Evolutionary conservation across 2,888 invertebrate species (phyloP), one percentile per base, ranked within the genome.

Genomic region (Nebria brevicollis): DNA sequence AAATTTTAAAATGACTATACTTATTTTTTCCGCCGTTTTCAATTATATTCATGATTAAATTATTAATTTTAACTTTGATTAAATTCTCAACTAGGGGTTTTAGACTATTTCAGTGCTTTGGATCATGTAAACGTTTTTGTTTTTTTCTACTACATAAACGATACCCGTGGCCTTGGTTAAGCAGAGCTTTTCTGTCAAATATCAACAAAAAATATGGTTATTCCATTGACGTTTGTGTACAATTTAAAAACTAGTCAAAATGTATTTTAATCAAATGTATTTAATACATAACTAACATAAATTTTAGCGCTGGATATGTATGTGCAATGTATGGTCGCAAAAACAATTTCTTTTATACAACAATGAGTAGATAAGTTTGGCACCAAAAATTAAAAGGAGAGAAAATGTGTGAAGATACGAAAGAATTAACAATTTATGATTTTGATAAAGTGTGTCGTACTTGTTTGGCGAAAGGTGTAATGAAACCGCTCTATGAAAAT

Each of bases 371-470:
- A 54, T 34, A 54, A 54, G 54, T 54, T 5, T 13, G 54, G 54
- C 4, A 54, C 20, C 20, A 7, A 54, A 0, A 7, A 54, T 54
- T 54, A 2, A 11, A 54, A 54, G 8, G 54, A 54, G 7, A 25
- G 25, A 70, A 70, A 70, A 70, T 70, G 70, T 26, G 26, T 26
- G 70, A 70, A 25, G 42, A 26, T 72, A 54, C 26, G n/a, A 13
- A 77, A 25, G 74, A 66, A 66, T 68, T 79, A 68, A 74, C 79
- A 26, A 74, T 79, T 10, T 68, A 79, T 66, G 75, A 79, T 68
- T 79, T 79, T 26, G 75, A 68, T 20, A 81, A 81, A 81, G 75
- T 81, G 66, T 81, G 80, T 26, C 64, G 80, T 11, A 81, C 80
- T n/a, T 81, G 80, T 81, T 76, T 81, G 42, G 6, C 66, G n/a